Base-by-base conservation (phyloP, 2,797 vertebrate genomes). In the Argyrosomus regius region DNA sequence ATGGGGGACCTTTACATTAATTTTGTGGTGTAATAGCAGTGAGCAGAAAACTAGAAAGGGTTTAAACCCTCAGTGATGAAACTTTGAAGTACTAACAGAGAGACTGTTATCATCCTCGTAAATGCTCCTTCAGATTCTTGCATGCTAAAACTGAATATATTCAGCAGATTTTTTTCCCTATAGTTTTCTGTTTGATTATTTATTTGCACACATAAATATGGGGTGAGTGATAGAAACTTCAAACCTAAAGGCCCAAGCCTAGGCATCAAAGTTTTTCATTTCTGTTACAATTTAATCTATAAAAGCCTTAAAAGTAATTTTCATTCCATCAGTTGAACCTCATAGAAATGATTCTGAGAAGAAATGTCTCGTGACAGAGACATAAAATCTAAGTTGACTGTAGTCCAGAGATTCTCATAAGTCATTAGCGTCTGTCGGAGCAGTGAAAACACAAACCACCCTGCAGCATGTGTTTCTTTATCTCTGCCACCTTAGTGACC, bases 381-480 rank as follows among this genome's bases (percentile, higher is more conserved):
- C 48, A 60, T 72, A 17, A 81, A 81, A 56, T 50, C 54, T n/a
- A n/a, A 11, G 49, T 50, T 56, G 24, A 26, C 52, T 46, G 39
- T 54, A 6, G 57, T 75, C 39, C 63, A 28, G 57, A 49, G 60
- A 59, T 78, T 76, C 67, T 67, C 39, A n/a, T 53, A 39, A 78
- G 57, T 59, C 67, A 18, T 24, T 3, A 9, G 61, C 53, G 63
- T 78, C 53, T 52, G 39, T 58, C 31, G 48, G 64, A 46, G 41
- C 26, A 63, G 54, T 64, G 54, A 85, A 85, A 77, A 61, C 68
- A 56, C 58, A 54, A 70, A 70, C 77, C 71, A 68, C 45, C 54
- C 78, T 48, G 57, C 49, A 80, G 39, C 77, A 88, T 84, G 74
- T 85, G 80, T 77, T 62, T 75, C 65, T 79, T 84, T 75, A 65